These are phyloP conservation scores for Phalacrocorax carbo DNA, from an alignment of 2,113 vertebrate species.

Conservation along the genomic window DNA sequence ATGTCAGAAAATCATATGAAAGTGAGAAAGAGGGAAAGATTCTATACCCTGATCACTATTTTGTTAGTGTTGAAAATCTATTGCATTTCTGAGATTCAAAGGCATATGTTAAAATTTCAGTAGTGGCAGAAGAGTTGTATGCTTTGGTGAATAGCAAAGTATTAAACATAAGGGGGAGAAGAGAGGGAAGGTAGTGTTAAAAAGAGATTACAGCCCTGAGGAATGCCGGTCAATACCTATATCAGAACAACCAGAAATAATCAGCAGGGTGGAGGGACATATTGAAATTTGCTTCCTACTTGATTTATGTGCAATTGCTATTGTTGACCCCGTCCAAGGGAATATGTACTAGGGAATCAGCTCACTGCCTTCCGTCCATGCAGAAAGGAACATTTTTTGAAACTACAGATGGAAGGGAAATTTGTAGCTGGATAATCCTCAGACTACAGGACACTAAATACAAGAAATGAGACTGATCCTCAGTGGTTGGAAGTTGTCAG, in stretches of 20 bases:
- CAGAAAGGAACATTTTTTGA: not conserved
- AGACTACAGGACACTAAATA: not conserved
- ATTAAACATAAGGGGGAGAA: not conserved
- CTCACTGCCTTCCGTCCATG: not conserved
- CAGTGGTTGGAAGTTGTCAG: not conserved
- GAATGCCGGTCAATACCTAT: accelerated
- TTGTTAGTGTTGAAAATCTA: not conserved
- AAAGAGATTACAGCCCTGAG: not conserved
- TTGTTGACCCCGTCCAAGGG: not conserved
- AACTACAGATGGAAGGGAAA: not conserved
- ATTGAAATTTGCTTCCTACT: not conserved
- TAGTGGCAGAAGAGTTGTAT: not conserved
- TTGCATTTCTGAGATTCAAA: not conserved
- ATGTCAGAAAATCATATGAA: not conserved
- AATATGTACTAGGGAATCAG: not conserved
- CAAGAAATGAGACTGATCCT: not conserved
- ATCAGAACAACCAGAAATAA: not conserved
- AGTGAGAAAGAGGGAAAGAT: not conserved
- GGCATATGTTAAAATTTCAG: not conserved
- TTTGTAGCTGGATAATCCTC: not conserved
- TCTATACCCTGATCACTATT: not conserved
- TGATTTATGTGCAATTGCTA: not conserved
- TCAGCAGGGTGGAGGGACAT: not conserved
- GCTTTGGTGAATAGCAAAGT: not conserved
- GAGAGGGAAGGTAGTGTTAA: not conserved